These are phyloP conservation scores for Orientallactaga bullata DNA, from an alignment of 2,113 vertebrate species.

Conservation along the genomic window DNA sequence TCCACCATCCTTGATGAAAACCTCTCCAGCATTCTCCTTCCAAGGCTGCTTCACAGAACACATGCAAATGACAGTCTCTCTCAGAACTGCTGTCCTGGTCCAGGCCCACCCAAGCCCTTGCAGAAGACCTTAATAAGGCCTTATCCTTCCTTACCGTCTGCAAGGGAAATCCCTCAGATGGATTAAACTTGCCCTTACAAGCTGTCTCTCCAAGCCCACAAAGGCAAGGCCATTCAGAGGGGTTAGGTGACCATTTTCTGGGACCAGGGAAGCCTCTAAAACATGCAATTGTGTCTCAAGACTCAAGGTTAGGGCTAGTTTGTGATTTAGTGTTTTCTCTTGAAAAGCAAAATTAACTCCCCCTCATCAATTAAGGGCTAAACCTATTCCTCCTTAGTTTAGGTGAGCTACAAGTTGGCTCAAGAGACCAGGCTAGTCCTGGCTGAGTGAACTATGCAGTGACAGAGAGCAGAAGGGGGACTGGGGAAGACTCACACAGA, in stretches of 20 bases:
- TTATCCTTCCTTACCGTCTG: conserved; percentile 65
- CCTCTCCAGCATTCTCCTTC: conserved; percentile 85
- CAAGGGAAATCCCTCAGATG: conserved; percentile 51
- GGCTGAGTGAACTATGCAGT: neutral
- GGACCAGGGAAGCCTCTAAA: neutral
- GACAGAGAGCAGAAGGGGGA: neutral
- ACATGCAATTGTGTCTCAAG: neutral
- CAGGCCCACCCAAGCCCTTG: neutral
- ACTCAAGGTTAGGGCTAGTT: neutral
- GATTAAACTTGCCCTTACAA: neutral
- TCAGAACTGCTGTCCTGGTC: conserved; percentile 76
- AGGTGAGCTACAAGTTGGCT: conserved; percentile 33
- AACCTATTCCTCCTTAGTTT: conserved; percentile 33
- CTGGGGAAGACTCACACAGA: neutral
- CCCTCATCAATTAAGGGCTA: conserved; percentile 5
- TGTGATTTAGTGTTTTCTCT: conserved; percentile 25
- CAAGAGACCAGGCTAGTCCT: conserved; percentile 60
- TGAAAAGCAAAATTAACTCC: conserved; percentile 6
- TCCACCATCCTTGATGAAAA: conserved; percentile 86
- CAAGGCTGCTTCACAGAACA: conserved; percentile 89
- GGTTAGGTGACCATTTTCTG: neutral
- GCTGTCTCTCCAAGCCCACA: conserved; percentile 37
- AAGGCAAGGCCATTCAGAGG: neutral
- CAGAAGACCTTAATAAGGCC: neutral
- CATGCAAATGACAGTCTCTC: conserved; percentile 90